Evolutionary conservation across 1,140 invertebrate species (phyloP), one percentile per base, ranked within the genome.

Genomic region (Pachypsylla venusta): DNA sequence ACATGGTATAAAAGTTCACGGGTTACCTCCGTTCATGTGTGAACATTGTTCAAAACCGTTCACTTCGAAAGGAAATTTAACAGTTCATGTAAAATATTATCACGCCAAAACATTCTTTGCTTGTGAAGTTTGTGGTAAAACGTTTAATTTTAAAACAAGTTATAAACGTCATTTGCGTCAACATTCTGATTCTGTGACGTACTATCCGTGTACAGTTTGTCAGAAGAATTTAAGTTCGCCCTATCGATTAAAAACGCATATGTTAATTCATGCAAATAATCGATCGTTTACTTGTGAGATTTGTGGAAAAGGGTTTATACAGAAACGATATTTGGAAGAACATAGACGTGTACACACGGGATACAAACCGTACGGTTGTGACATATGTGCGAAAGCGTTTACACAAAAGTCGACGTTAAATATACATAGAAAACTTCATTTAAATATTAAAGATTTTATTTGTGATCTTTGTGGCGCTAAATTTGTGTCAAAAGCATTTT

Each of bases 281-380:
- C 73, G 70, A 35, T 68, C 66, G 0, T 66, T 66, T 10, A 67
- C 63, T 30, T 76, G 75, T 58, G 67, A 70, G 2, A 57, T 70
- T 13, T 76, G 75, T 60, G 64, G 65, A n/a, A 75, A 76, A 26
- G 73, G 73, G 1, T 76, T 75, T 58, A 59, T 59, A 24, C 57
- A 59, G 25, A 71, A 72, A 16, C 75, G 83, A 62, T 85, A 75
- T 79, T 67, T 85, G 74, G 77, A 75, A 27, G 72, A 79, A 48
- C 80, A 82, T 67, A 75, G 80, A 65, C 73, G 80, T 25, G 76
- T 80, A 14, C 80, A 82, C 69, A 80, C 78, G 1, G 80, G 80
- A 0, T 79, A 82, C 65, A 78, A 80, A 67, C 81, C 81, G 19
- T 81, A 79, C 66, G 75, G 76, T 40, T 84, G 83, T 67, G 75